A percentile compares a stretch with the other conserved stretches of the same genome.
These are phyloP conservation scores for Babyrousa celebensis DNA, from an alignment of 2,797 vertebrate genomes.

Conservation along the genomic window DNA sequence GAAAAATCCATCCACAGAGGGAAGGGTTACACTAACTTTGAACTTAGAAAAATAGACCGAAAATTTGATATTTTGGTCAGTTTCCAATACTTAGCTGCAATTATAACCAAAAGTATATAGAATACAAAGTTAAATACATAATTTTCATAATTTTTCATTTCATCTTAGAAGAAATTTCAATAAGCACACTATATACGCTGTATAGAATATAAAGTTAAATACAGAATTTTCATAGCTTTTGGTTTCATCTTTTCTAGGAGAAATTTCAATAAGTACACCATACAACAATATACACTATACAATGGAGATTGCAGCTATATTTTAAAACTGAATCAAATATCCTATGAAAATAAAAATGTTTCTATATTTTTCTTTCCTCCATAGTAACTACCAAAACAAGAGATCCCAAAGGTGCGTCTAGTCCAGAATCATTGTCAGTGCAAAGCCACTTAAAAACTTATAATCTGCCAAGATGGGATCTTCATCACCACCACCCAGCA, in stretches of 20 bases:
- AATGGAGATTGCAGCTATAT: neutral
- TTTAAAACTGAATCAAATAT: neutral
- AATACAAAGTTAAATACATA: neutral
- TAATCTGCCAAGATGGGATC: neutral
- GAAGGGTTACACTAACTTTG: neutral
- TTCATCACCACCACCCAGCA: neutral
- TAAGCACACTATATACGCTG: neutral
- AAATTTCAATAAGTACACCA: neutral
- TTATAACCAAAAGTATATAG: neutral
- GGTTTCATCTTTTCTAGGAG: neutral
- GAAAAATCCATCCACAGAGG: neutral
- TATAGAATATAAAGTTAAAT: neutral
- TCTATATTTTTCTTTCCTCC: neutral
- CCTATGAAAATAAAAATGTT: neutral
- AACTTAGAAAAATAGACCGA: slow-evolving; percentile 42
- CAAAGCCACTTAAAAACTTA: neutral
- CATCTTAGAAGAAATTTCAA: neutral
- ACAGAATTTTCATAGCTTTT: neutral
- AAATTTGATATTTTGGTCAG: neutral
- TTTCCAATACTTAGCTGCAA: neutral
- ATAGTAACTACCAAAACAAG: neutral
- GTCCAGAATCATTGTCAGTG: neutral
- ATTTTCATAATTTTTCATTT: neutral
- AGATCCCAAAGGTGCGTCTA: neutral
- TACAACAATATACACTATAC: neutral